A percentile compares a stretch with the other conserved stretches of the same genome.
Evolutionary conservation across 2,888 invertebrate genomes (phyloP).

Genomic region (Alsophila aescularia): DNA sequence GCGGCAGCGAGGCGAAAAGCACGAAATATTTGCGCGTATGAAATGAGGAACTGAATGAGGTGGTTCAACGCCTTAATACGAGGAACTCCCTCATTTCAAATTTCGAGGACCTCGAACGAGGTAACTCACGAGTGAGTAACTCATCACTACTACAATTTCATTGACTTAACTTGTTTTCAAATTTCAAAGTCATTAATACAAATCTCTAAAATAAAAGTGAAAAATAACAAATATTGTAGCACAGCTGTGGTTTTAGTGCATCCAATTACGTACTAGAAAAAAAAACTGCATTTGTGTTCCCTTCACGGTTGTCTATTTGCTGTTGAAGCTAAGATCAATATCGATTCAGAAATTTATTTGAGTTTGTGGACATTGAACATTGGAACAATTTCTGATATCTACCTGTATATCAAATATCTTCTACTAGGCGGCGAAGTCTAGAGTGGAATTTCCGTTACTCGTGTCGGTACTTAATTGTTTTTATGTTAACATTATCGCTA

Average conservation of each 20-base stretch:
- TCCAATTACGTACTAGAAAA: not conserved
- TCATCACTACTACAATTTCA: no score
- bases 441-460: not conserved
- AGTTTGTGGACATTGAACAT: constrained; percentile 9
- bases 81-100: no score
- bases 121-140: no score
- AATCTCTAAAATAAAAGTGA: no score
- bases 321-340: constrained; percentile 45
- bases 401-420: not conserved
- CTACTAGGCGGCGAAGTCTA: not conserved
- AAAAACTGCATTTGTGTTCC: constrained; percentile 17
- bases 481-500: constrained; percentile 33
- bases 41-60: no score
- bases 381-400: not conserved
- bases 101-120: no score
- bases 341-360: constrained; percentile 46
- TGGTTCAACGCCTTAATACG: no score
- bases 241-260: not conserved
- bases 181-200: no score
- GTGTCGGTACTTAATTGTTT: constrained; percentile 29
- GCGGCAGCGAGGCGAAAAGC: no score
- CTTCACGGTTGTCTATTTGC: constrained; percentile 28
- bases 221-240: constrained; percentile 1
- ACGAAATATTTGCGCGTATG: no score
- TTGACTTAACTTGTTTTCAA: no score